Base-by-base conservation (phyloP, 2,888 invertebrate species). In the Phaonia tiefii region DNA sequence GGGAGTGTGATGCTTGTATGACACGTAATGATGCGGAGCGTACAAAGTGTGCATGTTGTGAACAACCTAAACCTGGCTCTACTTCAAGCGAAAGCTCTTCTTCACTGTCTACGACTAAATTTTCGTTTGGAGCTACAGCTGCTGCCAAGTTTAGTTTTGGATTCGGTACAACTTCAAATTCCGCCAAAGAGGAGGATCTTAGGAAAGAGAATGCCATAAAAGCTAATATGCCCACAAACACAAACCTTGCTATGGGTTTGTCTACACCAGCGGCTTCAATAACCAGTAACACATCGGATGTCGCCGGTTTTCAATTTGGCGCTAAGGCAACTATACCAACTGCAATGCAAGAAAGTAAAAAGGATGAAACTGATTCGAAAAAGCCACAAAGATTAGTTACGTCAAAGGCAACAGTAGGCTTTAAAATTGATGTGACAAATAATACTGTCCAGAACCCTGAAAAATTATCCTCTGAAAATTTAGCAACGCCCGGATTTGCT, bases 1-100 rank as follows among this genome's bases (percentile, higher is more conserved):
- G 94, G 94, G 92, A 92, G 79, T 94, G 95, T 86, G 89, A 90
- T 13, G 92, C 92, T 17, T 95, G 94, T 86, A 92, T 93, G 92
- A 91, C 94, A 0, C 91, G 91, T 73, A 95, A 94, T 86, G 90
- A 91, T 60, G 86, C 87, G 3, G 89, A 89, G 17, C 90, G 89
- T 22, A 85, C 82, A 5, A 92, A 91, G 81, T 94, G 94, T 87
- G 90, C 91, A 67, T 93, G 93, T 84, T 94, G 94, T 86, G 92
- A 92, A 82, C 91, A 92, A 71, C 86, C 90, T 0, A 93, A 92
- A 86, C 92, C 92, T 0, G 92, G 92, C 70, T 80, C 85, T 1
- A 82, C 83, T 25, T 83, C 76, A 5, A 77, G 80, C 2, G 83
- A 82, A 20, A 22, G 60, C 20, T 75, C 49, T 51, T 73, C 39